Evolutionary conservation across 2,113 vertebrate species (phyloP), one percentile per base, ranked within the genome.

Genomic region (Sitta europaea): DNA sequence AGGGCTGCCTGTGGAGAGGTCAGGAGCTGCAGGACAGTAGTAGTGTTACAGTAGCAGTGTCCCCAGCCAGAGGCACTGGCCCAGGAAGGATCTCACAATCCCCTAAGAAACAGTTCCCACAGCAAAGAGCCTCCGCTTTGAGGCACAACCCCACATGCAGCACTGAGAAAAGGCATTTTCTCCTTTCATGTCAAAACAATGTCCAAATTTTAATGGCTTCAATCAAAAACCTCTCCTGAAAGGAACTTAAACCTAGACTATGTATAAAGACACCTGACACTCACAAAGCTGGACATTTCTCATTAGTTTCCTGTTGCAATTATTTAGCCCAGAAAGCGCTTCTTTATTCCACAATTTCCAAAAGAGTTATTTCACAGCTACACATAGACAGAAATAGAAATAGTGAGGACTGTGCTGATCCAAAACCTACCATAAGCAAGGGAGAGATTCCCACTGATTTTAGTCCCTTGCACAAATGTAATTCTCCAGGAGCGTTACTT

Each of bases 91-190:
- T 45, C 25, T 62, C 2, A 0, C 19, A 76, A 7, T 33, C n/a
- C 33, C 4, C 21, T 21, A 5, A 31, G 4, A 47, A 0, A 1
- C 0, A 1, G 16, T 15, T 58, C 42, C 47, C 25, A 4, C 33
- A 55, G 45, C 23, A 23, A 62, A 68, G 24, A 76, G 14, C 28
- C 12, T 66, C 35, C 0, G 0, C 53, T 57, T 72, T 43, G 62
- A 54, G 31, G 40, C n/a, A 53, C 0, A 0, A 33, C 25, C 24
- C 24, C 12, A 8, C 5, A 11, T 0, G 2, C 3, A 43, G 8
- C 23, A 11, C 9, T 6, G 18, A 74, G 35, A 72, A 58, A 88
- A 83, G 6, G 21, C 2, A 74, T 43, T 77, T 88, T 31, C 77
- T 36, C 9, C 47, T 83, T 59, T 68, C 6, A 5, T 18, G 18